Conservation (phyloP, 2,888 invertebrate genomes). For the Mesorhabditis sp. region DNA sequence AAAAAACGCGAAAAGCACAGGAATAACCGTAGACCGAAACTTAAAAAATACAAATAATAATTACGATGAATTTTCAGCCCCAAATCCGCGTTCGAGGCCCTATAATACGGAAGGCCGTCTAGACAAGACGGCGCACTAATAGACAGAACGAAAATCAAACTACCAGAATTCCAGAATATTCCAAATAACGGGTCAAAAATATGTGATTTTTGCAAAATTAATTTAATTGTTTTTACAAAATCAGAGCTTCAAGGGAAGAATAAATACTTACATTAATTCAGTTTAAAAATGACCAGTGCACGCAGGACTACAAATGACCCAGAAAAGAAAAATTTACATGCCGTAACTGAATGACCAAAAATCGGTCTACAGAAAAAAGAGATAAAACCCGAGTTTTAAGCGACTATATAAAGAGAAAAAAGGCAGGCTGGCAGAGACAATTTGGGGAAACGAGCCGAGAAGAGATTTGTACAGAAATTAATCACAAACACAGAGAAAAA, state of each 20-base stretch:
- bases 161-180: neutral
- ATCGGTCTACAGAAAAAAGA: too few species aligned
- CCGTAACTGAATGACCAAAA: too few species aligned
- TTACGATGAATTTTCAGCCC: constrained; percentile 21
- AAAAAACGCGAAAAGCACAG: too few species aligned
- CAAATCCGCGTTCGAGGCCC: constrained; percentile 36
- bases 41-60: neutral
- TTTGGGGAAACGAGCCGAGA: neutral
- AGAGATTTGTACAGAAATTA: neutral
- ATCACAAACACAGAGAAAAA: too few species aligned
- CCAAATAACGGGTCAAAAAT: neutral
- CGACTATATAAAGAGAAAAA: too few species aligned
- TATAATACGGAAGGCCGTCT: constrained; percentile 21
- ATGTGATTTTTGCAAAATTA: neutral
- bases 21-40: neutral
- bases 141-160: too few species aligned
- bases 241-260: neutral
- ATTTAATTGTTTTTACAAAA: neutral
- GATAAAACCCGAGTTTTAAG: too few species aligned
- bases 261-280: neutral
- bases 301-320: too few species aligned
- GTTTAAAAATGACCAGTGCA: too few species aligned
- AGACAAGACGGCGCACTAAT: neutral
- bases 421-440: neutral
- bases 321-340: too few species aligned